Evolutionary conservation across 1,140 invertebrate genomes (phyloP).

Genomic region (Drosophila asahinai): DNA sequence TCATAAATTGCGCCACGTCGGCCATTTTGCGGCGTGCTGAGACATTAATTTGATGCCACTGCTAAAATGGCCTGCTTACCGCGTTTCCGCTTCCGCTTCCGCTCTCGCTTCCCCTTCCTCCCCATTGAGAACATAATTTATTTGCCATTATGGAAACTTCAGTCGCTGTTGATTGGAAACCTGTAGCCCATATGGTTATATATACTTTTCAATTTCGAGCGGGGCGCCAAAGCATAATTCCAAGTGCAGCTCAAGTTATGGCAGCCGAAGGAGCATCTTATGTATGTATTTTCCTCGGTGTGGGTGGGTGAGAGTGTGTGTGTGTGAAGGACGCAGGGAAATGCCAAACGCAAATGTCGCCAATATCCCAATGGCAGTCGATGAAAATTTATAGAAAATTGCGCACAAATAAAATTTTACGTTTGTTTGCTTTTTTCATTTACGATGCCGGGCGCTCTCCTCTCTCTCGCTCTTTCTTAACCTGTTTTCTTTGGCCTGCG

Average conservation of each 20-base stretch:
- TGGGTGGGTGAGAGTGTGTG: conserved; percentile 15
- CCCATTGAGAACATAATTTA: conserved; percentile 64
- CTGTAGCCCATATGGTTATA: conserved; percentile 23
- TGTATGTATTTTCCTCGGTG: conserved; percentile 11
- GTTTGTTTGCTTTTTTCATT: conserved; percentile 83
- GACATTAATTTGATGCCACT: conserved; percentile 75
- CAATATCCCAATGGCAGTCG: conserved; percentile 81
- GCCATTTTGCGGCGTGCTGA: conserved; percentile 73
- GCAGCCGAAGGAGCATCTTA: conserved; percentile 38
- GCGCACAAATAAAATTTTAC: conserved; percentile 83
- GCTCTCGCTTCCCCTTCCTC: neutral
- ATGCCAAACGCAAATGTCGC: conserved; percentile 84
- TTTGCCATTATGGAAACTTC: conserved; percentile 75
- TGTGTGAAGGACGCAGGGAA: conserved; percentile 67
- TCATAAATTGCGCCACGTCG: conserved; percentile 76
- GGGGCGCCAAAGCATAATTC: conserved; percentile 57
- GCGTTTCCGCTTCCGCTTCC: conserved; percentile 52
- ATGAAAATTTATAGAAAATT: conserved; percentile 84
- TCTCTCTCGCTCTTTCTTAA: conserved; percentile 28
- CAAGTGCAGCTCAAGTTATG: conserved; percentile 76
- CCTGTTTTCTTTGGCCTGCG: conserved; percentile 59
- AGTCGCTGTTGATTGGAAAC: conserved; percentile 74
- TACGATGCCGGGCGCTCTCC: conserved; percentile 49
- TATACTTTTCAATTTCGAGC: conserved; percentile 63
- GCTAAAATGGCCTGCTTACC: conserved; percentile 43